Evolutionary conservation across 92 coral and sea anemone genomes (phyloP).

Genomic region (Epizoanthus stellaris): DNA sequence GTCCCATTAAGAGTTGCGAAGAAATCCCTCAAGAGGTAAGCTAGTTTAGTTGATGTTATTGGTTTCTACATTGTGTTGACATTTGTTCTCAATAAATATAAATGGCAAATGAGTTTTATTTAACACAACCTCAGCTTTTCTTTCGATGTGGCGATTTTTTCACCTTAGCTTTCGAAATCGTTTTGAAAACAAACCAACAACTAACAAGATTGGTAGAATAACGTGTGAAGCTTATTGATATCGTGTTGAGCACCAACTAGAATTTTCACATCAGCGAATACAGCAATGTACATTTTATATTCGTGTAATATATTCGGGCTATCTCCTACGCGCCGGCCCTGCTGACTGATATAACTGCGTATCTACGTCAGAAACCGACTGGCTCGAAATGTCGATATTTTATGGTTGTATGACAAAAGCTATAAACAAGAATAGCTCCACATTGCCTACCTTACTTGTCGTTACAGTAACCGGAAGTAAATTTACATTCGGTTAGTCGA

Average conservation of each 20-base stretch:
- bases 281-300: no score
- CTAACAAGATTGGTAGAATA: slow-evolving; percentile 2
- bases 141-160: no score
- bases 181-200: neutral
- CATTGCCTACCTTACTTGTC: no score
- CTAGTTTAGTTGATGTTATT: neutral
- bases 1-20: neutral
- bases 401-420: no score
- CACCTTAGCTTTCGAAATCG: neutral
- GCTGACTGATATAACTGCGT: no score
- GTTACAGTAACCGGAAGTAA: no score
- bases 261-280: neutral
- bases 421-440: no score
- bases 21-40: slow-evolving; percentile 9
- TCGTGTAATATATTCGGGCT: no score
- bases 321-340: no score
- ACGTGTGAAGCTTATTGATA: neutral
- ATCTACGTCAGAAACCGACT: no score
- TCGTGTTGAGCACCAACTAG: slow-evolving; percentile 12
- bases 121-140: neutral
- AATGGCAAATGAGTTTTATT: neutral
- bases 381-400: no score
- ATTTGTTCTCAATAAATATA: neutral
- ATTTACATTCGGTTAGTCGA: no score
- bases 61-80: neutral